A percentile compares a stretch with the other conserved stretches of the same genome.
Evolutionary conservation across 2,888 invertebrate genomes (phyloP).

Genomic region (Tiliacea aurago): DNA sequence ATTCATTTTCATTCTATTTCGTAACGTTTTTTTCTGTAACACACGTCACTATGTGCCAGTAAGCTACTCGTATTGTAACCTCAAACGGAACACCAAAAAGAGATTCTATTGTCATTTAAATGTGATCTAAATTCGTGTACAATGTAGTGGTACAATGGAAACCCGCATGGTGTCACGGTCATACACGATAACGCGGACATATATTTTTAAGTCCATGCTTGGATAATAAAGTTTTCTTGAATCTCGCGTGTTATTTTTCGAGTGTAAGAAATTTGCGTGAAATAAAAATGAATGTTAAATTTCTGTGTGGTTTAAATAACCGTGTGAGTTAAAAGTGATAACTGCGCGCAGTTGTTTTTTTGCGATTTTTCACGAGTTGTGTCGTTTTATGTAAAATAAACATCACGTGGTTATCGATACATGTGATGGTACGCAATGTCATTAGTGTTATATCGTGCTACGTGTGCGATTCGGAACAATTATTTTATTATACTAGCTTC

Average conservation of each 20-base stretch:
- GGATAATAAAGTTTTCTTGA: conserved; percentile 68
- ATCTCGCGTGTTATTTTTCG: conserved; percentile 54
- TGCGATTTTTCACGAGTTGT: background rate
- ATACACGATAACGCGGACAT: conserved; percentile 77
- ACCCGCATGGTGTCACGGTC: conserved; percentile 81
- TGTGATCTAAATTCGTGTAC: conserved; percentile 42
- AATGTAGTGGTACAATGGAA: conserved; percentile 71
- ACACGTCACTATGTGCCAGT: background rate
- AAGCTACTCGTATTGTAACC: conserved; percentile 23
- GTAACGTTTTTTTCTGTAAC: conserved; percentile 37
- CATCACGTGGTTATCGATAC: background rate
- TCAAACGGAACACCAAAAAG: conserved; percentile 22
- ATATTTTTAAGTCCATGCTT: conserved; percentile 72
- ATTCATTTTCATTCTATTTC: conserved; percentile 38
- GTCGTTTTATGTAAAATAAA: background rate
- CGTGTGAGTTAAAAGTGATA: background rate
- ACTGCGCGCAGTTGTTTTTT: background rate
- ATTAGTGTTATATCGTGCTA: background rate
- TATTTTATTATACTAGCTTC: too few species aligned
- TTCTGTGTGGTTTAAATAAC: conserved; percentile 22
- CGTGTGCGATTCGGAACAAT: too few species aligned
- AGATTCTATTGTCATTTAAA: conserved; percentile 47
- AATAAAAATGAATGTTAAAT: conserved; percentile 38
- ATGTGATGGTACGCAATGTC: background rate
- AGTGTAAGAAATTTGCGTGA: conserved; percentile 48